Base-by-base conservation (phyloP, 35 echinoderm and acorn worm genomes). In the Eucidaris tribuloides region DNA sequence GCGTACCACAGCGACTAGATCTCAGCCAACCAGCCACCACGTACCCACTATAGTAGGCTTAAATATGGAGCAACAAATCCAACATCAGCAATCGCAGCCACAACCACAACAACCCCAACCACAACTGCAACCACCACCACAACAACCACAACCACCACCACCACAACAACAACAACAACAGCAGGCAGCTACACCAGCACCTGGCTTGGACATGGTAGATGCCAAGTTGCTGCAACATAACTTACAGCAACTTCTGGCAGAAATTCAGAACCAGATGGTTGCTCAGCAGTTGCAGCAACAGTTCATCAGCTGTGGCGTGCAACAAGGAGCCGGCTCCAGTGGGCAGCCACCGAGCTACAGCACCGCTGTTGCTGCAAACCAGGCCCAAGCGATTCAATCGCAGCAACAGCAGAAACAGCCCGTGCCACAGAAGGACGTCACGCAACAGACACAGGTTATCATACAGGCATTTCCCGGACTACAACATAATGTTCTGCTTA, bases 301-400 rank as follows among this genome's bases (percentile, higher is more conserved):
- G 5, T 60, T 62, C 28, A 84, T 46, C 18, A 71, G 43, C 44
- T 30, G 40, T 19, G 76, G 61, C 33, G 46, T 74, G 35, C 68
- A 64, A 19, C 61, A 44, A 18, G 68, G 68, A n/a, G 65, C 1
- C 70, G 39, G 41, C 64, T 42, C 18, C 35, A 78, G 30, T 91
- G 89, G 46, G 82, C 96, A 74, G 2, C 96, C 91, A 37, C 96
- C 96, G 0, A 99, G 96, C 64, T 99, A 99, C 79, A 93, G 84
- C 65, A 82, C 89, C 14, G 90, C 90, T 11, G 87, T 99, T 40
- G 91, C 96, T 36, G 87, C 82, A 20, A 84, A 89, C 35, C 37
- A 45, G 13, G 40, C 76, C 42, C 46, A 79, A 7, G 42, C 42
- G 65, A 56, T 48, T 25, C 82, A 29, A 50, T 46, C 48, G 71